Evolutionary conservation across 2,797 vertebrate genomes (phyloP), one percentile per base, ranked within the genome.

Genomic region (Staurois parvus): DNA sequence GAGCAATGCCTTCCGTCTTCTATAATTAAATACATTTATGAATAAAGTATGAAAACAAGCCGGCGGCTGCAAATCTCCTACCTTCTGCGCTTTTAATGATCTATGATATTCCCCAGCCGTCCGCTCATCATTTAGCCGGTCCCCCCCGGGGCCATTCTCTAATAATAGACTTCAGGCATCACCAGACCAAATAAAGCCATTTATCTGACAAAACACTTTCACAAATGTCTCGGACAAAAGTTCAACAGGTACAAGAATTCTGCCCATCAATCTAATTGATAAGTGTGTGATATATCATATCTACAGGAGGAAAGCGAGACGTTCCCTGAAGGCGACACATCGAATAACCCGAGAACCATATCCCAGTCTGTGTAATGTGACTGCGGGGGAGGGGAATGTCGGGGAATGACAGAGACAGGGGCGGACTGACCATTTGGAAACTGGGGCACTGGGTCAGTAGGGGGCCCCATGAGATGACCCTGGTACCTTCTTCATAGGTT

Each of bases 201-300:
- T 85, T 80, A 85, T 85, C 84, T 80, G 59, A 70, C 84, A 85
- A 80, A 73, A 85, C 84, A 69, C 67, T 81, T 75, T 76, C 78
- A 68, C 72, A 80, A 45, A 76, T 42, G 72, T 80, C 77, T 80
- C 28, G 42, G 77, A 85, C 77, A 85, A 85, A 85, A 85, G 84
- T 85, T 85, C 72, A 80, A 85, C 78, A 85, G 84, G 84, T 85
- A 81, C 59, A 80, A 75, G 76, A 84, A 74, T 79, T 74, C 72
- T 52, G 52, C 29, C 70, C 32, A 68, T 85, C 76, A 80, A 85
- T 85, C 76, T 81, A 85, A 75, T 59, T 74, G 84, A 74, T 79
- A 45, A 74, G 34, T 56, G 28, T 21, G 15, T 26, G 56, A 67
- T 80, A 68, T 32, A 79, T 85, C 69, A 75, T 6, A 26, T 66